Conservation (phyloP, 1,140 invertebrate genomes). For the Danaus melanippus region DNA sequence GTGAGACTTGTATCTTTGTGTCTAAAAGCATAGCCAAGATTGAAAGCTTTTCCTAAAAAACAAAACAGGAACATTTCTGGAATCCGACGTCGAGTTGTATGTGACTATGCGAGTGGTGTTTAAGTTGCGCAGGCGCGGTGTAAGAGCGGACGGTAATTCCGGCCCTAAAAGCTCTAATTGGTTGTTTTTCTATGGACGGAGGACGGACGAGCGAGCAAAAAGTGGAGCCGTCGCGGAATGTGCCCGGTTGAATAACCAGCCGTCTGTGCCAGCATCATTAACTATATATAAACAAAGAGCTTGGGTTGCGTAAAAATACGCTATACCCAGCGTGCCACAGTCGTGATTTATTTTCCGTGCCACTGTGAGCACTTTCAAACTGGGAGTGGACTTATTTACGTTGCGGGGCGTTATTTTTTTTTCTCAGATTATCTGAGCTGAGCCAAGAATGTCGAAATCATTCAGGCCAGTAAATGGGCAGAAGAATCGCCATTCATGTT, state of each 20-base stretch:
- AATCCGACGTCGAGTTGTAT: constrained; percentile 14
- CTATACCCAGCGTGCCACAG: constrained; percentile 53
- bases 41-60: constrained; percentile 13
- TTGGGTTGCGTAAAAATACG: constrained; percentile 68
- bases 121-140: constrained; percentile 19
- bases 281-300: constrained; percentile 65
- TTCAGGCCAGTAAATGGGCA: constrained; percentile 68
- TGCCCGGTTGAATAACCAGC: constrained; percentile 68
- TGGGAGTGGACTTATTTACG: constrained; percentile 59
- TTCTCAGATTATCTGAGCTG: constrained; percentile 63
- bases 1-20: constrained; percentile 28
- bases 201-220: constrained; percentile 55
- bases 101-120: constrained; percentile 13
- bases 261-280: constrained; percentile 47
- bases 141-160: constrained; percentile 51
- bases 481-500: constrained; percentile 69
- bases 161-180: constrained; percentile 65
- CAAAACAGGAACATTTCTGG: constrained; percentile 8
- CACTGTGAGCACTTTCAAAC: constrained; percentile 53
- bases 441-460: constrained; percentile 71
- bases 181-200: constrained; percentile 54
- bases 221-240: constrained; percentile 64
- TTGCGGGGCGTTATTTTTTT: constrained; percentile 60
- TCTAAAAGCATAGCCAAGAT: constrained; percentile 25
- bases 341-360: constrained; percentile 62